Evolutionary conservation across 2,888 invertebrate species (phyloP).

Genomic region (Latrodectus hesperus): DNA sequence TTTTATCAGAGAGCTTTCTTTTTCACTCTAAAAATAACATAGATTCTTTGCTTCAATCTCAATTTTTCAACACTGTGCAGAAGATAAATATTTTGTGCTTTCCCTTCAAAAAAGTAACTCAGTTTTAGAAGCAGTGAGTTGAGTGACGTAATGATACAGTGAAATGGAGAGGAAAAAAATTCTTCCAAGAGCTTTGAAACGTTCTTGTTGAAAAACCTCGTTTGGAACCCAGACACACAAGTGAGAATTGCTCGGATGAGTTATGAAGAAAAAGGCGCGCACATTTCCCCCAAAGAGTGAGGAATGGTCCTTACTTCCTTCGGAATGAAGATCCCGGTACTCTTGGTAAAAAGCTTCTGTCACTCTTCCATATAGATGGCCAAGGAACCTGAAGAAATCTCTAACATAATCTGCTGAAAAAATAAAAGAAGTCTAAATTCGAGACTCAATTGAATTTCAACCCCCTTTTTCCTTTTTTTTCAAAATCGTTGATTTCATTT

Average conservation of each 20-base stretch:
- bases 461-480: too few relatives aligned
- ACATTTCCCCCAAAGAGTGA: slow-evolving; percentile 4
- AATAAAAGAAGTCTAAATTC: not conserved
- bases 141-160: slow-evolving; percentile 37
- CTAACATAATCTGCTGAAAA: not conserved
- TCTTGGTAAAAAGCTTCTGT: slow-evolving; percentile 45
- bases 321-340: slow-evolving; percentile 28
- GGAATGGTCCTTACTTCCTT: slow-evolving; percentile 7
- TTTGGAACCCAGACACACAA: not conserved
- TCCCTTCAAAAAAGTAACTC: too few relatives aligned
- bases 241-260: slow-evolving; percentile 32
- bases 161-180: slow-evolving; percentile 8
- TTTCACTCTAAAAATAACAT: too few relatives aligned
- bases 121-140: not conserved
- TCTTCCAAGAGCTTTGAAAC: not conserved
- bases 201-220: slow-evolving; percentile 33
- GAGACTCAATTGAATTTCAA: too few relatives aligned
- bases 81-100: too few relatives aligned
- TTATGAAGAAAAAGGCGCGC: slow-evolving; percentile 44
- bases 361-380: slow-evolving; percentile 37
- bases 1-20: too few relatives aligned
- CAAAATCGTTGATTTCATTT: too few relatives aligned
- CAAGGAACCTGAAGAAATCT: slow-evolving; percentile 4
- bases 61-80: too few relatives aligned
- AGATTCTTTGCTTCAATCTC: too few relatives aligned